phyloP scores from a whole-genome alignment of 2,113 vertebrate genomes.

The Nannobrachium achirus region DNA sequence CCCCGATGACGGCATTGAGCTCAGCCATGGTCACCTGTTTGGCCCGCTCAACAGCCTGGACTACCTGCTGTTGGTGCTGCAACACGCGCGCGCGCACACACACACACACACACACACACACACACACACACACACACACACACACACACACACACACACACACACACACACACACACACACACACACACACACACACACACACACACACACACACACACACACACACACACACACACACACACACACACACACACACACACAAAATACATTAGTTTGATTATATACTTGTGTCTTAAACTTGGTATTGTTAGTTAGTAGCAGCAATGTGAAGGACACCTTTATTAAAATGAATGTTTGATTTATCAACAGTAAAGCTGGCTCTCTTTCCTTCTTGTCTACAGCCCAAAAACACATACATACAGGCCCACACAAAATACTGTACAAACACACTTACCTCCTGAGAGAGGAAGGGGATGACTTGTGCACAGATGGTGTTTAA shows the following conservation, averaged over 20 bases:
- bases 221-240: slow-evolving; percentile 58
- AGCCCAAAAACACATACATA: too few species aligned
- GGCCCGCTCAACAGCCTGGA: slow-evolving; percentile 95
- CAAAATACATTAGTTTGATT: slow-evolving; percentile 64
- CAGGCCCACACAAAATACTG: slow-evolving; percentile 29
- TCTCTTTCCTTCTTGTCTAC: too few species aligned
- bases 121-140: slow-evolving; percentile 20
- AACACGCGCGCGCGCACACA: too few species aligned
- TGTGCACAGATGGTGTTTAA: slow-evolving; percentile 98
- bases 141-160: slow-evolving; percentile 70
- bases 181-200: slow-evolving; percentile 82
- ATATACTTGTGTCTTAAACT: too few species aligned
- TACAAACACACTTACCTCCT: slow-evolving; percentile 86
- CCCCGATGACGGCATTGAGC: slow-evolving; percentile 97
- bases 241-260: slow-evolving; percentile 83
- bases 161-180: slow-evolving; percentile 83
- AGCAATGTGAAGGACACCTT: too few species aligned
- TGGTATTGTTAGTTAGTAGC: too few species aligned
- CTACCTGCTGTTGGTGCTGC: slow-evolving; percentile 97
- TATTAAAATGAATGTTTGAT: background rate
- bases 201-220: slow-evolving; percentile 80
- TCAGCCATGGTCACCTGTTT: slow-evolving; percentile 99
- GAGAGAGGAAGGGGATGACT: slow-evolving; percentile 99
- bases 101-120: slow-evolving; percentile 51
- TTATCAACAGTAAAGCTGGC: background rate